Conservation (phyloP, 2,113 vertebrate species). For the Dasypus novemcinctus region DNA sequence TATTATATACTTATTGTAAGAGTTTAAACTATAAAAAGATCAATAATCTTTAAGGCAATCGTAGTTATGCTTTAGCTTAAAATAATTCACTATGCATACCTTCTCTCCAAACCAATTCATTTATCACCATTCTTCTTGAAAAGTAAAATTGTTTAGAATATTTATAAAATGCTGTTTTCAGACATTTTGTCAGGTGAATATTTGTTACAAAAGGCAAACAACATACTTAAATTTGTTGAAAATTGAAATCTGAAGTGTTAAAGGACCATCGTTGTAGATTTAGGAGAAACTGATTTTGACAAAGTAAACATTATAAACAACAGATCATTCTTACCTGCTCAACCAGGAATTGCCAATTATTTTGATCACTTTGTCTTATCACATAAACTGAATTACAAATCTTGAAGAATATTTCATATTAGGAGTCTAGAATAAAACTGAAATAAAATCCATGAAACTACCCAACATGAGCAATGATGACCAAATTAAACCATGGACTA, state of each 20-base stretch:
- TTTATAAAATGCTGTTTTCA: background rate
- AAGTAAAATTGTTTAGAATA: background rate
- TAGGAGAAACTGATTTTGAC: background rate
- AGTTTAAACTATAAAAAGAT: background rate
- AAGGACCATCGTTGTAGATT: background rate
- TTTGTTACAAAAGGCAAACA: conserved; percentile 14
- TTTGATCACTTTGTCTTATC: background rate
- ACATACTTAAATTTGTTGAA: background rate
- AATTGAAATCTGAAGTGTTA: background rate
- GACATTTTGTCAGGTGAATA: background rate
- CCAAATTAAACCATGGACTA: too few species aligned
- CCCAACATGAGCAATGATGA: too few species aligned
- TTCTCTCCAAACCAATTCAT: background rate
- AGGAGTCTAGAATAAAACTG: background rate
- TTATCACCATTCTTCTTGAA: background rate
- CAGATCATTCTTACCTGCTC: background rate
- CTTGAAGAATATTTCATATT: background rate
- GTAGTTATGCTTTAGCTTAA: background rate
- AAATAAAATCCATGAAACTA: too few species aligned
- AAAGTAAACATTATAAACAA: background rate
- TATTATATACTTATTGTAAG: background rate
- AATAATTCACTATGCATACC: background rate
- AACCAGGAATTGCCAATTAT: background rate
- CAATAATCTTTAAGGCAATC: background rate
- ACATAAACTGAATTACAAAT: background rate